Conservation (phyloP, 2,888 invertebrate species). For the Cantharis flavilabris region DNA sequence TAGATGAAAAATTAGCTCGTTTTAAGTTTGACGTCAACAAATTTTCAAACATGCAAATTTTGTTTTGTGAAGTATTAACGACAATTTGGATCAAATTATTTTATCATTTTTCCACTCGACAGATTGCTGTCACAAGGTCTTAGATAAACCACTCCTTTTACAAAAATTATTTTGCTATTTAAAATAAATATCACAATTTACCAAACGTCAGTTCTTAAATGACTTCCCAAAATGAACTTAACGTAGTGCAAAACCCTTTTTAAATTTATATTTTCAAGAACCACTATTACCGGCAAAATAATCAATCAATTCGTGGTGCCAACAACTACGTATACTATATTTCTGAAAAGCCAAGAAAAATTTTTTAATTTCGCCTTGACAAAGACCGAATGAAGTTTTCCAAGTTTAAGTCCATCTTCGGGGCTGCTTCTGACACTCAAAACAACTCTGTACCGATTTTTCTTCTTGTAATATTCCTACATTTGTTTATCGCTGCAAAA, state of each 20-base stretch:
- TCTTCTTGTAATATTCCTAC: no score
- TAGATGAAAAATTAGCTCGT: conserved; percentile 1
- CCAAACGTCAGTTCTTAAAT: neutral
- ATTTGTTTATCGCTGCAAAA: no score
- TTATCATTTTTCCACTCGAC: neutral
- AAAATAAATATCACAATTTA: neutral
- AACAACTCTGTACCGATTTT: neutral
- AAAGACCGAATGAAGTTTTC: neutral
- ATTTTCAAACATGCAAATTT: conserved; percentile 1
- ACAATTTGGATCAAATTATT: neutral
- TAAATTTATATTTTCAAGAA: neutral
- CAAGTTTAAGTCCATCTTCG: neutral
- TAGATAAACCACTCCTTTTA: neutral
- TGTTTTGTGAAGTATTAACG: neutral
- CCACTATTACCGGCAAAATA: neutral
- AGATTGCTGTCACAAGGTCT: neutral
- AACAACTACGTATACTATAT: no score
- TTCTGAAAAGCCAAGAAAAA: neutral
- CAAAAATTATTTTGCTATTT: neutral
- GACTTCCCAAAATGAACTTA: neutral
- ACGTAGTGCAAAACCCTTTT: neutral
- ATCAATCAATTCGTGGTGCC: neutral
- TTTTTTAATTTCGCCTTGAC: neutral
- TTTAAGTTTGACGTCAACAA: neutral
- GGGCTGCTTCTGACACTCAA: neutral